A percentile compares a stretch with the other conserved stretches of the same genome.
These are phyloP conservation scores for Phenacoccus solenopsis DNA, from an alignment of 1,140 invertebrate species.

Conservation along the genomic window DNA sequence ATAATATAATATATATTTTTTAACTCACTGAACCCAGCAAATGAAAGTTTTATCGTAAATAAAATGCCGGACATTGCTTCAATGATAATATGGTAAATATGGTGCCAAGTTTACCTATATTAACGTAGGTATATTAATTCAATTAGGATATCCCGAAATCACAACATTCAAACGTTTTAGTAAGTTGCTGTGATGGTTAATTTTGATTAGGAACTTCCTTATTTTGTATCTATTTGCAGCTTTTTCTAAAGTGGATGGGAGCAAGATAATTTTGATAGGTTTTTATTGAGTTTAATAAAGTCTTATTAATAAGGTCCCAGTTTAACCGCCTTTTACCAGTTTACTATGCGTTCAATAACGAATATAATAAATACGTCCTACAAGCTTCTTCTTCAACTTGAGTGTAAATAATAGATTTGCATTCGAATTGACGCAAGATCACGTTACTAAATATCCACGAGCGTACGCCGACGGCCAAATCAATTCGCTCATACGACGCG, in stretches of 20 bases:
- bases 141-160: conserved; percentile 15
- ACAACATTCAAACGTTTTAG: background rate
- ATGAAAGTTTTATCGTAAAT: too few relatives aligned
- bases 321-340: conserved; percentile 17
- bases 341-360: conserved; percentile 8
- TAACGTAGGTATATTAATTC: background rate
- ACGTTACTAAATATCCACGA: too few relatives aligned
- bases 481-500: too few relatives aligned
- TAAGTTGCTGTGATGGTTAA: background rate
- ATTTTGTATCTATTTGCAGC: conserved; percentile 10
- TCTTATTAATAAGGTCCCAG: conserved; percentile 7
- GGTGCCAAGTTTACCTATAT: too few relatives aligned
- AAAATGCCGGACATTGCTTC: too few relatives aligned
- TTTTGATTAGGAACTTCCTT: conserved; percentile 12
- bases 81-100: too few relatives aligned
- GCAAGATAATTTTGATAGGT: conserved; percentile 5
- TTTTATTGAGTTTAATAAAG: conserved; percentile 13
- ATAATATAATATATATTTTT: too few relatives aligned
- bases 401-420: background rate
- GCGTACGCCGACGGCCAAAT: too few relatives aligned
- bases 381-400: background rate
- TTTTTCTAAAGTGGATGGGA: conserved; percentile 6
- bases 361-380: conserved; percentile 14
- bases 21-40: too few relatives aligned
- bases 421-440: background rate